A percentile compares a stretch with the other conserved stretches of the same genome.
Evolutionary conservation across 2,797 vertebrate genomes (phyloP).

Genomic region (Ptychadena robeensis): DNA sequence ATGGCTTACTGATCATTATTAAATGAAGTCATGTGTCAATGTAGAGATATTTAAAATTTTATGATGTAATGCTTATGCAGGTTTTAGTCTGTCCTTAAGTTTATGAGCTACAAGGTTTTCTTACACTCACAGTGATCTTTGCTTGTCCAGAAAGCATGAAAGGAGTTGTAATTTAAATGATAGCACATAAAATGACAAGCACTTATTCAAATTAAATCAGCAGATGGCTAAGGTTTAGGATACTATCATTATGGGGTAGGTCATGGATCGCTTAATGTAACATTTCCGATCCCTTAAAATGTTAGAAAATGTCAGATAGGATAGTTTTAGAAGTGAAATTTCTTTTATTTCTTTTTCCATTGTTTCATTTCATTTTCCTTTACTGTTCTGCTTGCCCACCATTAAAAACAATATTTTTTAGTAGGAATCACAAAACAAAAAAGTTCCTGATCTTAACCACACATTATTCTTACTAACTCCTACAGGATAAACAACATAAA

Average conservation of each 20-base stretch:
- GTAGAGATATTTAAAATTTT: slow-evolving; percentile 59
- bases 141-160: slow-evolving; percentile 62
- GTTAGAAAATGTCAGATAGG: slow-evolving; percentile 58
- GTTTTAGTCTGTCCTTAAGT: slow-evolving; percentile 61
- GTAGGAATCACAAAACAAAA: no score
- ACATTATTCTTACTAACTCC: no score
- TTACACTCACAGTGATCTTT: slow-evolving; percentile 58
- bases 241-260: slow-evolving; percentile 47
- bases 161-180: slow-evolving; percentile 62
- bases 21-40: slow-evolving; percentile 59
- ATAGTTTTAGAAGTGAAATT: slow-evolving; percentile 43
- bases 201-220: slow-evolving; percentile 62
- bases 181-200: slow-evolving; percentile 62
- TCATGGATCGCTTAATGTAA: slow-evolving; percentile 57
- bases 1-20: slow-evolving; percentile 61
- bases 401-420: no score
- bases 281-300: slow-evolving; percentile 54
- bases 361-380: background rate
- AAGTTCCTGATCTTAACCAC: no score
- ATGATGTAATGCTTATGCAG: slow-evolving; percentile 56
- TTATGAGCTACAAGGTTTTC: slow-evolving; percentile 61
- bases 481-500: no score
- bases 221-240: slow-evolving; percentile 53
- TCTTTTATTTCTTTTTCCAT: background rate
- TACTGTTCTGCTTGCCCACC: background rate